Evolutionary conservation across 2,797 vertebrate genomes (phyloP), one percentile per base, ranked within the genome.

Genomic region (Rhyacichthys aspro): DNA sequence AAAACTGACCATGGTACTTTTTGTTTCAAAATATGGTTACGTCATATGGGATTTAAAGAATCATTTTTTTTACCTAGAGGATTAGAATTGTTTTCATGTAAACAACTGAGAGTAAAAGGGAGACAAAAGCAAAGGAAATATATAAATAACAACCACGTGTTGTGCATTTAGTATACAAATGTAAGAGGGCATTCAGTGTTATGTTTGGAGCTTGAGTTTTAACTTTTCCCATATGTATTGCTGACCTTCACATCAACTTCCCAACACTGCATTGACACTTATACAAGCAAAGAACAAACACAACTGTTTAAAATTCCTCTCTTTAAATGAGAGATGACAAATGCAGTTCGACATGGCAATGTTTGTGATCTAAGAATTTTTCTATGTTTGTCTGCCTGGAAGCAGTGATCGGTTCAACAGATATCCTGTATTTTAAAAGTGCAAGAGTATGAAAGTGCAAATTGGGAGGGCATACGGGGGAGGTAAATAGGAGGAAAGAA

Each of bases 121-220:
- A 72, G 45, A 59, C 54, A 36, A 79, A 82, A 15, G 45, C 63
- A 78, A 79, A 69, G 68, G 65, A 79, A 81, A 78, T 71, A 76
- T 86, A 81, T 76, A 78, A 86, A 83, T 83, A 61, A 86, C 87
- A 79, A 82, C 69, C 55, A 50, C 43, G 55, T 72, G 53, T 69
- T 77, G 75, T 14, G n/a, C n/a, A n/a, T n/a, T n/a, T n/a, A 70
- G 49, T 65, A 46, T 67, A 62, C 19, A 5, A 66, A 60, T 57
- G 57, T 43, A 17, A 15, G 55, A 66, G 68, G 62, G 53, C 60
- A 63, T 67, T 86, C 64, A 33, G 62, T 87, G 47, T 86, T 86
- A 60, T 86, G 70, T 58, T 80, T n/a, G n/a, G n/a, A n/a, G n/a
- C n/a, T n/a, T n/a, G n/a, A n/a, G n/a, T n/a, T n/a, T n/a, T n/a